Base-by-base conservation (phyloP, 2,113 vertebrate genomes). In the Ranitomeya variabilis region DNA sequence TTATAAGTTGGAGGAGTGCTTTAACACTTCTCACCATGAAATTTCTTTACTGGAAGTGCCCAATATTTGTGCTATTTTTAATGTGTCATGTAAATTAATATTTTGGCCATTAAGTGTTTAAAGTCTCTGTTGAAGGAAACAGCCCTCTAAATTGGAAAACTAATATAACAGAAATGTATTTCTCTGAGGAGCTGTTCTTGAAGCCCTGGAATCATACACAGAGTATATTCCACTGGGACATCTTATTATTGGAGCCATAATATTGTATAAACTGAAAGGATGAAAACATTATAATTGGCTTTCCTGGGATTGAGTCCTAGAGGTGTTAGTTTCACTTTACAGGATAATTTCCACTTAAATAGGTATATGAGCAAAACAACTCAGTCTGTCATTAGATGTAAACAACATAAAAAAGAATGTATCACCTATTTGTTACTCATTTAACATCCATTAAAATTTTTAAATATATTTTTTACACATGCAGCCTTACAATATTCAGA, bases 261-360 rank as follows among this genome's bases (percentile, higher is more conserved):
- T 31, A 60, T 45, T 45, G 37, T 45, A 45, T 15, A 16, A 60
- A 80, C 45, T 15, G 1, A 13, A 14, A 80, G 11, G 31, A 80
- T 57, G 5, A 80, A 80, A 80, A 80, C 55, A 80, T 7, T 31
- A 10, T 80, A 60, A 80, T 60, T 80, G 79, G 1, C 79, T 59
- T 57, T 11, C 55, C 18, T 18, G 23, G 16, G 23, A 60, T 59
- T 54, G 1, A 0, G 15, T 80, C 1, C 23, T 15, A 6, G 8
- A 15, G 4, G 1, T 2, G 77, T 8, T 80, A 14, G 26, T 23
- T 57, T 59, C 14, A 37, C 16, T 26, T 80, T 26, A 54, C 54
- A 7, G 12, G 13, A 59, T 55, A n/a, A 19, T 79, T 80, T 80
- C 6, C 23, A 80, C n/a, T 59, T 18, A 60, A 45, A 31, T 10